Evolutionary conservation across 2,797 vertebrate genomes (phyloP), one percentile per base, ranked within the genome.

Genomic region (Trachurus trachurus): DNA sequence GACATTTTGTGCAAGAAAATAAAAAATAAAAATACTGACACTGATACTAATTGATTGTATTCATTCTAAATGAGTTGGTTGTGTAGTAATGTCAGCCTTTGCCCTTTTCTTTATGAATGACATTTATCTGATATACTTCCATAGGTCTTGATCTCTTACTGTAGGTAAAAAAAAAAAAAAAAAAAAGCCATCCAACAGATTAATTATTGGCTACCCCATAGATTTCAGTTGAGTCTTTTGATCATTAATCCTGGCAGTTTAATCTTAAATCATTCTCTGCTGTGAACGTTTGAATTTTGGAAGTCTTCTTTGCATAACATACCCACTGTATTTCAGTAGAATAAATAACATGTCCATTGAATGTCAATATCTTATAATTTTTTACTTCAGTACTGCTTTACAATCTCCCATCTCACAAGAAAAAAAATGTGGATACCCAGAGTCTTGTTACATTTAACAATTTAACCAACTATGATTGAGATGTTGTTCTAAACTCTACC

Each of bases 401-500:
- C 40, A 6, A 9, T 60, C n/a, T 52, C 5, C 39, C 1, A 67
- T 22, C 26, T 15, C 15, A 26, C 6, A 42, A 12, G 12, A 45
- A 74, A 52, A 75, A 62, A 6, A 2, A 49, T 19, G 26, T 26
- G 15, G 22, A 40, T 6, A 68, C 19, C 5, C 37, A 1, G 19
- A 2, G 17, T 57, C 58, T 59, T 31, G 13, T 52, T 10, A 3
- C 21, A 67, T 58, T 60, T 2, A 17, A 44, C 26, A 22, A 34
- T 15, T 44, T 50, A 57, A 9, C 49, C 9, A 52, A 15, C 45
- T 42, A n/a, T 29, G 40, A 9, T 1, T 10, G 9, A 40, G 15
- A 6, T 73, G 82, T 65, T 2, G 29, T 79, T 81, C 79, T 66
- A 57, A 56, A 19, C 12, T 57, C 40, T 17, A 69, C 77, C 85